Evolutionary conservation across 2,888 invertebrate genomes (phyloP), one percentile per base, ranked within the genome.

Genomic region (Augochlorella aurata): DNA sequence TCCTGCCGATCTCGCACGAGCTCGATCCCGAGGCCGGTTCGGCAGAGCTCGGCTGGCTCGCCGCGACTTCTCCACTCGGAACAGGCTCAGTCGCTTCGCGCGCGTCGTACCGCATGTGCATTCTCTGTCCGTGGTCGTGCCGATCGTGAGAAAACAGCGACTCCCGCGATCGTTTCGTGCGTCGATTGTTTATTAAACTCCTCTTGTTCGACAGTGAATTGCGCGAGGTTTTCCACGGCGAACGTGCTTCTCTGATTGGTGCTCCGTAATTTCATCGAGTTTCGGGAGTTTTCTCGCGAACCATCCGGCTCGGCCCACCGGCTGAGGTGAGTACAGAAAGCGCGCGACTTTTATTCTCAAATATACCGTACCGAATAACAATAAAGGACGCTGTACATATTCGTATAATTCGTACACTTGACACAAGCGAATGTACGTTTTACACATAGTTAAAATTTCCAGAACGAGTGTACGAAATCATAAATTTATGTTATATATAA

Each of bases 1-100:
- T 76, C 78, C 84, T 74, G 67, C 78, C 86, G 85, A 82, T 70
- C 80, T 76, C 72, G 78, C 82, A 77, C 85, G 84, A 77, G 52
- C 78, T 68, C 47, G 74, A 44, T 61, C 71, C 68, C 71, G 73
- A 69, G 77, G 63, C 21, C 63, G 65, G 77, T 54, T 83, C 86
- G 82, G 85, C 66, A 54, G 73, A 66, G 49, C 61, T 83, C 85
- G 85, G 86, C 67, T 80, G 76, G 72, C 72, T 77, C 78, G 83
- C 86, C 85, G 87, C 89, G 85, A 83, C 84, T 85, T 79, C 82
- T 47, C 70, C 79, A 71, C 86, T 87, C 78, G 83, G 77, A 81
- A 80, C 79, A 78, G 86, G 77, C 29, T 89, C 90, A 90, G 90
- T 90, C 87, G 90, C 90, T 88, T 87, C 88, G 90, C 90, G 90